Conservation (phyloP, 2,888 invertebrate genomes). For the Hetaerina titia region DNA sequence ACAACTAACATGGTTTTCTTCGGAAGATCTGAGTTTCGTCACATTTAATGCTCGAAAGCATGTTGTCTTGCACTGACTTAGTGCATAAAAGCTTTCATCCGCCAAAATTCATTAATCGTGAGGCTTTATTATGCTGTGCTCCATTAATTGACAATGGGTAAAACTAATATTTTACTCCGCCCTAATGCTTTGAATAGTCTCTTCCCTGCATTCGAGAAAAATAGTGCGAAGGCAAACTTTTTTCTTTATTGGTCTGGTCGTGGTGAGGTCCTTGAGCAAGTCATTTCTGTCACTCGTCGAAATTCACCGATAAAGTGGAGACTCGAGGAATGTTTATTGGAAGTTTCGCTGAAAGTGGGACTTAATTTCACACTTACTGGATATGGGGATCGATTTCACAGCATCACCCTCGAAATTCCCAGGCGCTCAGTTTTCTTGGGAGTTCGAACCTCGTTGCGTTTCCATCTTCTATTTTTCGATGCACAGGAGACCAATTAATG, state of each 20-base stretch:
- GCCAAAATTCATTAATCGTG: no score
- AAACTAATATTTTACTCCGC: no score
- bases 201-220: no score
- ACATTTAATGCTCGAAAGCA: no score
- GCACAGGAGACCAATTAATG: constrained; percentile 18
- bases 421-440: neutral
- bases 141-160: no score
- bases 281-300: neutral
- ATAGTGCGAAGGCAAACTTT: no score
- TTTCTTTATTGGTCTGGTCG: neutral
- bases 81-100: no score
- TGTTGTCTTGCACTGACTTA: no score
- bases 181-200: no score
- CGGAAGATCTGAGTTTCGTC: no score
- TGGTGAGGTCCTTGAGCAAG: neutral
- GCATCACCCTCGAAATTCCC: neutral
- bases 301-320: neutral
- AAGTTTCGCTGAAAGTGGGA: neutral
- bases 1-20: no score
- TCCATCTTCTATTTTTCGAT: neutral
- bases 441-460: neutral
- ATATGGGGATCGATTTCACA: constrained; percentile 6
- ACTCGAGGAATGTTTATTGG: neutral
- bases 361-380: neutral
- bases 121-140: no score